Evolutionary conservation across 2,888 invertebrate genomes (phyloP), one percentile per base, ranked within the genome.

Genomic region (Psylliodes chrysocephalus): DNA sequence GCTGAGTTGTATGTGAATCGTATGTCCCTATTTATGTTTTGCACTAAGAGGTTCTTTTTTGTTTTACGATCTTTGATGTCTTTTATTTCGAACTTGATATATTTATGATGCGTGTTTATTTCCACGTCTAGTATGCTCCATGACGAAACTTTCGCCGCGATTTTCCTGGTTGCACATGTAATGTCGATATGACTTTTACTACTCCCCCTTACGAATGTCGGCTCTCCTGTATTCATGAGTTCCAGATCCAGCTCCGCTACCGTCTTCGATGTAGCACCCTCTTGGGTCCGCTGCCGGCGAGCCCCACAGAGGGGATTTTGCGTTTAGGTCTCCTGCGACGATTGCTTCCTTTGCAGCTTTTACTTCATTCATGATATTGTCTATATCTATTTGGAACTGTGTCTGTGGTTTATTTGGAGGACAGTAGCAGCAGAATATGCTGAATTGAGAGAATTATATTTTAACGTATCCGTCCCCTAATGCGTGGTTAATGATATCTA

Each of bases 301-400:
- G n/a, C 61, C 61, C 61, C 55, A 62, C 10, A 28, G 18, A n/a
- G 35, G 22, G 5, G 61, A 10, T 38, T 62, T 62, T 2, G 46
- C 54, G 22, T 61, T 55, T 1, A 60, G 25, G 7, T 60, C 60
- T 6, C 60, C 60, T 3, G 52, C n/a, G 1, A 52, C 8, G 0
- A 60, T 12, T 2, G 22, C 42, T 22, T 18, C 22, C 1, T 12
- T 6, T 4, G 2, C 6, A n/a, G 6, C 6, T 22, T 22, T 22
- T 22, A 2, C 2, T 22, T 22, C 6, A 6, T 22, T 22, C 22
- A n/a, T n/a, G 3, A 22, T 4, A 4, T 6, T 22, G 6, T 22
- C 6, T 6, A 22, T 4, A 6, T 4, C 2, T 2, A 4, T 6
- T 22, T 22, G 3, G 22, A 4, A 22, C 22, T 22, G 3, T 6